These are phyloP conservation scores for Drosophila rufa DNA, from an alignment of 1,140 invertebrate species.

Conservation along the genomic window DNA sequence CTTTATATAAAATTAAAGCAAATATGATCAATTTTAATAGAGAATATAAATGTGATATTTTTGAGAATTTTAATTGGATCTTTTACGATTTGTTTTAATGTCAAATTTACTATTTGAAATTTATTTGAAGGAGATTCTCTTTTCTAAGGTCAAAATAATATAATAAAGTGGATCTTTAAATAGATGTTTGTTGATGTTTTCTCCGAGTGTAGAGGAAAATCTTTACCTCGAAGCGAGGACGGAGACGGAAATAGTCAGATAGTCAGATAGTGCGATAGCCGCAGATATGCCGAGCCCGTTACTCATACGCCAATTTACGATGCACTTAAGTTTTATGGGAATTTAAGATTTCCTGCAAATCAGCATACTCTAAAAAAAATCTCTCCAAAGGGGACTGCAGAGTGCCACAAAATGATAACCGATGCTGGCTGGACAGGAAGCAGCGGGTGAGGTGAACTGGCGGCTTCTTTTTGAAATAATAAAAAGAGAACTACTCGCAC, in stretches of 20 bases:
- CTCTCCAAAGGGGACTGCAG: constrained; percentile 12
- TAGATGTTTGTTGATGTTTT: not conserved
- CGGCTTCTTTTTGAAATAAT: constrained; percentile 36
- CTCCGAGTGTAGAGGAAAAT: constrained; percentile 13
- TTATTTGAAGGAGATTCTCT: not conserved
- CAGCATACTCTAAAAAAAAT: constrained; percentile 32
- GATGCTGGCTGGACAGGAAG: constrained; percentile 62
- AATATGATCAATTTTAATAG: too few relatives aligned
- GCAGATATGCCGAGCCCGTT: constrained; percentile 67
- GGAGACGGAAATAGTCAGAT: constrained; percentile 72
- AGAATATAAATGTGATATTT: not conserved
- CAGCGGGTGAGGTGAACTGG: constrained; percentile 18
- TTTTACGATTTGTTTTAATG: not conserved
- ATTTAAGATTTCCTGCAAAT: constrained; percentile 82
- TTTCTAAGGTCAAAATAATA: not conserved
- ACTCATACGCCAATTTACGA: constrained; percentile 79
- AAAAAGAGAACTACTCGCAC: constrained; percentile 3
- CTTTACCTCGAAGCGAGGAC: constrained; percentile 39
- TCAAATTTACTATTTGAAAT: too few relatives aligned
- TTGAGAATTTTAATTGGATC: not conserved
- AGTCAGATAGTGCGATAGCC: constrained; percentile 18
- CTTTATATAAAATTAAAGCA: too few relatives aligned
- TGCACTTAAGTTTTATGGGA: constrained; percentile 81
- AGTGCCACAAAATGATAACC: constrained; percentile 47
- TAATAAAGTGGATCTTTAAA: too few relatives aligned